Evolutionary conservation across 2,888 invertebrate genomes (phyloP), one percentile per base, ranked within the genome.

Genomic region (Pasiphila rectangulata): DNA sequence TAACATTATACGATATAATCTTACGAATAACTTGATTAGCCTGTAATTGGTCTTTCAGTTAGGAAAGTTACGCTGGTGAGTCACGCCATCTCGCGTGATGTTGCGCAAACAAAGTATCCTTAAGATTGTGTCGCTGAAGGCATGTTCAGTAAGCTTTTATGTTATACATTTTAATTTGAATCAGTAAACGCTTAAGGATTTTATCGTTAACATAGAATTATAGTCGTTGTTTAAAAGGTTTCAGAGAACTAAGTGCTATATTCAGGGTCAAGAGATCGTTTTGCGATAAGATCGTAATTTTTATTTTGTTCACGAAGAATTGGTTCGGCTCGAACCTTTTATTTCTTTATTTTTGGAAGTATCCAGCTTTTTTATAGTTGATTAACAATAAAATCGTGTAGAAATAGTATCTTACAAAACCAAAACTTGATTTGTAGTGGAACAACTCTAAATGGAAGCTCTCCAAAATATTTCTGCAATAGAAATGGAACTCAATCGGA

Each of bases 31-130:
- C 37, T 27, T 42, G 43, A 47, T 47, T 38, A 34, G 38, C 16
- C 4, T 12, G 47, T 27, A 38, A 47, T 38, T 43, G 21, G 34
- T 34, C 24, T 42, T 38, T 34, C 34, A 38, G 25, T 32, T 38
- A 41, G 29, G 27, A 29, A 42, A 42, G 29, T 63, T 59, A 62
- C 49, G 29, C 41, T 38, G 38, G 51, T 39, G 39, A 72, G 32
- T 32, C 47, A 75, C 76, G 76, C 57, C 54, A 72, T 44, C 51
- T 73, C 56, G 73, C 76, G 75, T 75, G 75, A 32, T 19, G 9
- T 35, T 25, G 23, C 10, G 47, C 34, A 42, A 47, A 47, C 38
- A 47, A 30, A 17, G 37, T 41, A 23, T 46, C 41, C 27, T n/a
- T 7, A 13, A 13, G 13, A 27, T n/a, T n/a, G n/a, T 27, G 13